Base-by-base conservation (phyloP, 1,140 invertebrate species). In the Heliconius nattereri region DNA sequence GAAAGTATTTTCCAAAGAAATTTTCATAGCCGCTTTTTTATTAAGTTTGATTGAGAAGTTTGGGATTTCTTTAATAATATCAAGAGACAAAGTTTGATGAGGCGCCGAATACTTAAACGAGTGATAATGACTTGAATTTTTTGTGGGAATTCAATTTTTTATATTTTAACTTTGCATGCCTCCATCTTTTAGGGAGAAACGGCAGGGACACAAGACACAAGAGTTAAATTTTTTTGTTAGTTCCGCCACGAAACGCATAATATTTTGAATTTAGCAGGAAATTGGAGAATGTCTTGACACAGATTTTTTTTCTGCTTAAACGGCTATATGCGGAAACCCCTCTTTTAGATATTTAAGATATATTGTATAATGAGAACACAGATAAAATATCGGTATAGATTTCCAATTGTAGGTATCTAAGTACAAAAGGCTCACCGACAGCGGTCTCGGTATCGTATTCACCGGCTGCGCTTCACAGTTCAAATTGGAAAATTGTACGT, bases 401-500 rank as follows among this genome's bases (percentile, higher is more conserved):
- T 16, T 29, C 13, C 60, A 66, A 60, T 66, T 0, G 60, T 66
- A 66, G 60, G 11, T 29, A 16, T 29, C 60, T 66, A 26, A 66
- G 60, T 66, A 66, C 13, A 66, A 57, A 57, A 66, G 60, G 60
- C 60, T 66, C 9, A 66, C 60, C 60, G 60, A 66, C 26, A 66
- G 20, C 60, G 60, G 60, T 57, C 23, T 57, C 52, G 52, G 20
- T n/a, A n/a, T 54, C n/a, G 54, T 20, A 40, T 37, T 37, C 74
- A 75, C 54, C 54, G 74, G 74, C 32, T 75, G 73, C 26, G 73
- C 40, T 35, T 23, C 72, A 70, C 78, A 57, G n/a, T 54, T 54
- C 40, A 75, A 79, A 79, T 79, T 79, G 72, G 72, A 79, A 79
- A 79, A 79, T 75, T 79, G 78, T 74, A 79, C 73, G 73, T 70